Base-by-base conservation (phyloP, 2,113 vertebrate species). In the Centropus unirufus region DNA sequence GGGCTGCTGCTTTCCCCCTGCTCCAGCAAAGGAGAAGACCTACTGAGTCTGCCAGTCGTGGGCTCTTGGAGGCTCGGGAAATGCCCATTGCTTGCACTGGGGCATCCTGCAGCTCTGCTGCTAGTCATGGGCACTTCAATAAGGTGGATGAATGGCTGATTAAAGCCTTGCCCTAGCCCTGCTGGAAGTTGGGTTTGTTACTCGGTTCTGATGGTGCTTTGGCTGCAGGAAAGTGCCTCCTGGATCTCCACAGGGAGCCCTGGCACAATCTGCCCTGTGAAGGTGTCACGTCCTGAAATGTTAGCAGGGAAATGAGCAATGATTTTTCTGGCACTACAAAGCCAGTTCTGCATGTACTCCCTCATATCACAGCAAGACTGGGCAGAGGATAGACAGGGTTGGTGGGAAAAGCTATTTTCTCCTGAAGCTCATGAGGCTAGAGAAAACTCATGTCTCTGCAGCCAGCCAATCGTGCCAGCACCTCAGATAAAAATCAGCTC, bases 321-420 rank as follows among this genome's bases (percentile, higher is more conserved):
- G 59, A 80, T 85, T 92, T 77, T 87, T 76, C 84, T 95, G 91
- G 74, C 84, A 67, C 81, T 51, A 29, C 75, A 62, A 61, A 68
- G 61, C 52, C 24, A 24, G 52, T 88, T 90, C 76, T 92, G 54
- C 3, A 0, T 46, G 49, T 93, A 72, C 57, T 93, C 63, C 73
- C 90, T 92, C 2, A 0, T 68, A 67, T 67, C 90, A 63, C 92
- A 86, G 93, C 73, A 20, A 68, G 68, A 77, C 39, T 42, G 52
- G 72, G 68, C 52, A 80, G 51, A 83, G 86, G 79, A 94, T 22
- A 74, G 90, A 79, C 82, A 61, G 75, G 67, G 39, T 39, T 93
- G 55, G 74, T 87, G 75, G 54, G 84, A 94, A 97, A 91, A 91
- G 11, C 22, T 87, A 44, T 91, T 89, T 90, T 87, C 36, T 91